phyloP scores from a whole-genome alignment of 2,888 invertebrate genomes.

The Nasonovia ribisnigri region DNA sequence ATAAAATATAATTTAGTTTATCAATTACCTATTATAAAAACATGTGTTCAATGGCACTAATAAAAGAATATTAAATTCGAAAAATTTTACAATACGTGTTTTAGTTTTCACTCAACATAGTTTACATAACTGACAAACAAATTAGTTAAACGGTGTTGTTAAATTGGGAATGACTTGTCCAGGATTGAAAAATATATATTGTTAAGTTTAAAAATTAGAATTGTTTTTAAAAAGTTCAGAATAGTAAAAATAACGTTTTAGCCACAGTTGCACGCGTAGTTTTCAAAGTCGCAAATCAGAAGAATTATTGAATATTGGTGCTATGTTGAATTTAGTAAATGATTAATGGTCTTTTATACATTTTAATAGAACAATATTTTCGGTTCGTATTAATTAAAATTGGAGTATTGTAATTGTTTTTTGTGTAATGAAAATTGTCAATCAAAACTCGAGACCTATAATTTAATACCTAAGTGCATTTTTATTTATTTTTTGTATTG shows the following conservation, averaged over 20 bases:
- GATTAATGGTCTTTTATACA: not conserved
- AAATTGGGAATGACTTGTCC: not conserved
- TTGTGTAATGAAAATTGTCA: not conserved
- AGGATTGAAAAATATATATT: not conserved
- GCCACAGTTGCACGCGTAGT: too few relatives aligned
- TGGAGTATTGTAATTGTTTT: not conserved
- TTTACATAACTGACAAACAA: not conserved
- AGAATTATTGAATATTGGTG: not conserved
- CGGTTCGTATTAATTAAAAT: not conserved
- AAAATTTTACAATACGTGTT: not conserved
- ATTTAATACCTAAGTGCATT: not conserved
- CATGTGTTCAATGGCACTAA: too few relatives aligned
- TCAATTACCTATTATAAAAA: too few relatives aligned
- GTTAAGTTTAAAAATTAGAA: not conserved
- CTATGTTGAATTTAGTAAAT: not conserved
- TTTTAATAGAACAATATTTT: not conserved
- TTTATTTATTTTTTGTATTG: not conserved
- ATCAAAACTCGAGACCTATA: not conserved
- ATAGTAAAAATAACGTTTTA: not conserved
- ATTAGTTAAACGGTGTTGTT: not conserved
- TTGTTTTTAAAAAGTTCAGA: not conserved
- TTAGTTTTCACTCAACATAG: not conserved
- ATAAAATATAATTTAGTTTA: too few relatives aligned
- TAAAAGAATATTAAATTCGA: too few relatives aligned
- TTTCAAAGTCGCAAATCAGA: not conserved